A percentile compares a stretch with the other conserved stretches of the same genome.
phyloP scores from a whole-genome alignment of 1,140 invertebrate genomes.

The Tetraneura akinire region DNA sequence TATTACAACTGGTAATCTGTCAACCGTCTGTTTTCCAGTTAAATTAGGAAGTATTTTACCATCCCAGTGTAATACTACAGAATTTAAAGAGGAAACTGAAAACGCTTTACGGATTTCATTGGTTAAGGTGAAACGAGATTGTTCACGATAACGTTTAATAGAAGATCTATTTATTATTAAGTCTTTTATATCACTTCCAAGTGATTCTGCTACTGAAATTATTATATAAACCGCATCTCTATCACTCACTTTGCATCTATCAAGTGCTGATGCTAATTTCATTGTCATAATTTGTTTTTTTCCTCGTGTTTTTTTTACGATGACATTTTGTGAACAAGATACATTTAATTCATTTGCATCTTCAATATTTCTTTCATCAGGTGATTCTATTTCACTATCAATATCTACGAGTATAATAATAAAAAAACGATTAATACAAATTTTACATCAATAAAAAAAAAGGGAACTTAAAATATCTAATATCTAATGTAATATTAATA shows the following conservation, averaged over 20 bases:
- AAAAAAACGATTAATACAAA: neutral
- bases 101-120: neutral
- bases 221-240: conserved; percentile 53
- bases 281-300: conserved; percentile 32
- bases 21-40: conserved; percentile 10
- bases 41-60: conserved; percentile 54
- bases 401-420: neutral
- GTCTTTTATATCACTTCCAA: conserved; percentile 30
- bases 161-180: conserved; percentile 53
- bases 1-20: conserved; percentile 44
- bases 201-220: conserved; percentile 52
- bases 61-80: conserved; percentile 53
- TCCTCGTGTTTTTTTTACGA: conserved; percentile 39
- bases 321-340: neutral
- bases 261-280: conserved; percentile 53
- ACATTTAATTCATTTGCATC: neutral
- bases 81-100: neutral
- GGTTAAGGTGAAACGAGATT: conserved; percentile 34
- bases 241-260: conserved; percentile 54
- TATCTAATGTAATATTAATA: too few relatives aligned
- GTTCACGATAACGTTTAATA: conserved; percentile 52
- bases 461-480: too few relatives aligned
- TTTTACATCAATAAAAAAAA: neutral
- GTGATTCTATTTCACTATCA: neutral
- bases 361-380: neutral